These are phyloP conservation scores for Bombus confusus DNA, from an alignment of 1,140 invertebrate species.

Conservation along the genomic window DNA sequence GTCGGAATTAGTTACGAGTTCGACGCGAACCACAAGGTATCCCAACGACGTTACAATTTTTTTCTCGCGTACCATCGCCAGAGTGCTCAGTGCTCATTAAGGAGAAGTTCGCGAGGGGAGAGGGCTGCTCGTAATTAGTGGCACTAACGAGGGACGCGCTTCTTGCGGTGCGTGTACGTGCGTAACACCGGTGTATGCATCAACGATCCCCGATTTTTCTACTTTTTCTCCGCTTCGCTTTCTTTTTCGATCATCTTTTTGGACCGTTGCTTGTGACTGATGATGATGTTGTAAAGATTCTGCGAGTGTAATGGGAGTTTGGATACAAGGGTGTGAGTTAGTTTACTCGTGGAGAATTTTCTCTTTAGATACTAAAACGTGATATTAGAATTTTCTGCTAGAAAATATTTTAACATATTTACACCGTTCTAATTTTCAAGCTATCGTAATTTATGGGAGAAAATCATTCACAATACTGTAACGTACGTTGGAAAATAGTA, in stretches of 20 bases:
- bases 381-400: no score
- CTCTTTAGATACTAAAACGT: neutral
- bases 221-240: neutral
- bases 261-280: neutral
- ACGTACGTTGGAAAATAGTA: no score
- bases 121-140: slow-evolving; percentile 73
- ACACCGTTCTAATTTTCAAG: no score
- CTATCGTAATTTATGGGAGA: no score
- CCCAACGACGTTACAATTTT: slow-evolving; percentile 59
- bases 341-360: neutral
- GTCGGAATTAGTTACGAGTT: neutral
- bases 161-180: slow-evolving; percentile 67
- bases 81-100: slow-evolving; percentile 64
- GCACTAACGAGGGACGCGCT: slow-evolving; percentile 76
- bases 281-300: neutral
- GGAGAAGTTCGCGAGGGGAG: slow-evolving; percentile 36
- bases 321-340: neutral
- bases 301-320: neutral
- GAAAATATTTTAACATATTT: no score
- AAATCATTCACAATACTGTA: no score
- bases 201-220: slow-evolving; percentile 40
- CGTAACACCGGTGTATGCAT: slow-evolving; percentile 54
- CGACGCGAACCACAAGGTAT: slow-evolving; percentile 24
- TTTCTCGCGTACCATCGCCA: slow-evolving; percentile 57
- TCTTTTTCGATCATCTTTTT: neutral